These are phyloP conservation scores for Steinernema khuongi DNA, from an alignment of 1,140 invertebrate genomes.

Conservation along the genomic window DNA sequence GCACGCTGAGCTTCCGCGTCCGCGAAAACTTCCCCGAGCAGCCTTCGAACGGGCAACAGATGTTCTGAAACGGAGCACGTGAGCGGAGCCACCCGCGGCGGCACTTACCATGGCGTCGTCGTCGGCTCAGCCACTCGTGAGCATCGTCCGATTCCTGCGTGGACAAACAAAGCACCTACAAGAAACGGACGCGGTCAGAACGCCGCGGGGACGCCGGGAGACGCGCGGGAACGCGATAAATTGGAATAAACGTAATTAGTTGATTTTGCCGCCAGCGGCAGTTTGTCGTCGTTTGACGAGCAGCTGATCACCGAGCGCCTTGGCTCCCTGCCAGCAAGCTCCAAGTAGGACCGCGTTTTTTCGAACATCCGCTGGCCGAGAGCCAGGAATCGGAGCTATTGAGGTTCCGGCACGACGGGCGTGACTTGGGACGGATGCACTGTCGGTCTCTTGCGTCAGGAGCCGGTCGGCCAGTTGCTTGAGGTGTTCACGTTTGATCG, in stretches of 20 bases:
- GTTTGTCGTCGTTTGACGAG: constrained; percentile 1
- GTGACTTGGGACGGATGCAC: too few species aligned
- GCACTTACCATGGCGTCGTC: not conserved
- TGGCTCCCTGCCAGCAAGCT: not conserved
- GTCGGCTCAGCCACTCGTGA: not conserved
- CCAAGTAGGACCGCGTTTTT: not conserved
- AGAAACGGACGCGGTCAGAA: not conserved
- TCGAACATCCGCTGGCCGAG: not conserved
- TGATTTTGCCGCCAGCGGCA: constrained; percentile 1
- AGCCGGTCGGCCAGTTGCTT: too few species aligned
- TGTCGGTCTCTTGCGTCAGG: too few species aligned
- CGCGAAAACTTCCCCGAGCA: not conserved
- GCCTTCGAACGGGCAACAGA: not conserved
- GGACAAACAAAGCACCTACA: not conserved
- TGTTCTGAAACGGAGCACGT: not conserved
- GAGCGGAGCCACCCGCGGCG: not conserved
- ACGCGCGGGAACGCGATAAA: not conserved
- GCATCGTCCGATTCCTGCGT: not conserved
- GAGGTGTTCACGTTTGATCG: too few species aligned
- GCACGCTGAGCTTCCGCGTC: not conserved
- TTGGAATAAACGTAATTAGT: constrained; percentile 1
- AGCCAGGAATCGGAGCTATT: too few species aligned
- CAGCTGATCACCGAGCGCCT: constrained; percentile 11
- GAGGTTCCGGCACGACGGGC: too few species aligned
- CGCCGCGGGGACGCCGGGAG: not conserved